These are phyloP conservation scores for Oryzias javanicus DNA, from an alignment of 2,113 vertebrate species.

Conservation along the genomic window DNA sequence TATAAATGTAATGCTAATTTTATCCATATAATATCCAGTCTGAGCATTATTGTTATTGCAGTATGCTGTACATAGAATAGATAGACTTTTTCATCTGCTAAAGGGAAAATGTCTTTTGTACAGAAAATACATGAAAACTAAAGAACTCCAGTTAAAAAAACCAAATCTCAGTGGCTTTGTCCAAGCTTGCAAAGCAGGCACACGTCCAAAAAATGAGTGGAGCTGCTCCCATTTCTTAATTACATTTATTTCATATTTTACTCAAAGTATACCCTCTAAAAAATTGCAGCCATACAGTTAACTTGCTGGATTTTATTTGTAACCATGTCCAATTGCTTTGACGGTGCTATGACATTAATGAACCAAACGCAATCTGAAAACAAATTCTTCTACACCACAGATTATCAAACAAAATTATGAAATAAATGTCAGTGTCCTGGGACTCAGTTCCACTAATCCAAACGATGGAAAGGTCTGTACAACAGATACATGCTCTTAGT, in stretches of 20 bases:
- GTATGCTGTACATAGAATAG: slow-evolving; percentile 76
- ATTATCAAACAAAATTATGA: no score
- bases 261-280: background rate
- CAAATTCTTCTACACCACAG: no score
- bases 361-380: no score
- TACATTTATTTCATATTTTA: background rate
- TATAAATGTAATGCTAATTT: slow-evolving; percentile 73
- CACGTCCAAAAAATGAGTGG: no score
- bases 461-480: slow-evolving; percentile 36
- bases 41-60: slow-evolving; percentile 72
- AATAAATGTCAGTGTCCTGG: slow-evolving; percentile 41
- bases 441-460: slow-evolving; percentile 44
- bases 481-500: slow-evolving; percentile 51
- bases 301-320: background rate
- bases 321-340: background rate
- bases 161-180: slow-evolving; percentile 37
- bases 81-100: slow-evolving; percentile 69
- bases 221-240: no score
- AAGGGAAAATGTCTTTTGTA: slow-evolving; percentile 73
- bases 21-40: slow-evolving; percentile 69
- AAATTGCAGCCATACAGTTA: background rate
- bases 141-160: slow-evolving; percentile 55
- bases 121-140: slow-evolving; percentile 58
- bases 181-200: slow-evolving; percentile 1
- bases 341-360: no score